Percentiles rank a stretch among this genome's conserved stretches.
These are phyloP conservation scores for Morbakka virulenta DNA, from an alignment of 30 jellyfish, hydroid and myxozoan species.

Conservation along the genomic window DNA sequence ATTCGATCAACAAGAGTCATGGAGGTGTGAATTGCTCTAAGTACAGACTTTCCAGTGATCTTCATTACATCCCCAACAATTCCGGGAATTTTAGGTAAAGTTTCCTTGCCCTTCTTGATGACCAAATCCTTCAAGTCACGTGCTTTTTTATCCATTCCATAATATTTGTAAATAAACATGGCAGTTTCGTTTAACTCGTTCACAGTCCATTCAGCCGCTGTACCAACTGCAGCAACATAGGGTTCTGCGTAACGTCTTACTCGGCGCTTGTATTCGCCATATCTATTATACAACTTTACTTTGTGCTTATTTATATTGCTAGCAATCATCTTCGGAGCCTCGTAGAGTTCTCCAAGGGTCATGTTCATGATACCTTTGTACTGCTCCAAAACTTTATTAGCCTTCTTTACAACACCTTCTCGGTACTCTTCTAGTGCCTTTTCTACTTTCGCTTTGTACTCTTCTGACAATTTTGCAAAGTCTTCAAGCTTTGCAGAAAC, in stretches of 20 bases:
- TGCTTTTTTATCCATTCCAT: slow-evolving; percentile 26
- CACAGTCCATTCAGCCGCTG: slow-evolving; percentile 26
- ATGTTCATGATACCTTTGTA: slow-evolving; percentile 18
- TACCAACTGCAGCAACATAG: slow-evolving; percentile 32
- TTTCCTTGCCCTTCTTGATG: slow-evolving; percentile 2
- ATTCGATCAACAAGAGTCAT: slow-evolving; percentile 58
- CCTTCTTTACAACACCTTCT: slow-evolving; percentile 26
- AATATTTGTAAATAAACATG: slow-evolving; percentile 56
- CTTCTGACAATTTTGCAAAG: too few species aligned
- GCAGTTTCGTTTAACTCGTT: slow-evolving; percentile 70
- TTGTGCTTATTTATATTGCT: background rate
- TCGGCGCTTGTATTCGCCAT: too few species aligned
- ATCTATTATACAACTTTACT: too few species aligned
- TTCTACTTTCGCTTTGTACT: too few species aligned
- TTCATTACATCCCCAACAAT: slow-evolving; percentile 29
- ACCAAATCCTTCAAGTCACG: slow-evolving; percentile 11
- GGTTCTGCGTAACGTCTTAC: slow-evolving; percentile 19
- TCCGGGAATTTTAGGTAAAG: slow-evolving; percentile 54
- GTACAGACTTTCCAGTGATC: slow-evolving; percentile 43
- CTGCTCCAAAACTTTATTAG: slow-evolving; percentile 14
- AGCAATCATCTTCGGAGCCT: too few species aligned
- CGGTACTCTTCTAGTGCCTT: too few species aligned
- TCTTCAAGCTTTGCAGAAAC: too few species aligned
- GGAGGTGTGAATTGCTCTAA: slow-evolving; percentile 65
- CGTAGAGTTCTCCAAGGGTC: slow-evolving; percentile 62